Percentiles rank a stretch among this genome's conserved stretches.
These are phyloP conservation scores for Drosophila arawakana DNA, from an alignment of 1,140 invertebrate genomes.

Conservation along the genomic window DNA sequence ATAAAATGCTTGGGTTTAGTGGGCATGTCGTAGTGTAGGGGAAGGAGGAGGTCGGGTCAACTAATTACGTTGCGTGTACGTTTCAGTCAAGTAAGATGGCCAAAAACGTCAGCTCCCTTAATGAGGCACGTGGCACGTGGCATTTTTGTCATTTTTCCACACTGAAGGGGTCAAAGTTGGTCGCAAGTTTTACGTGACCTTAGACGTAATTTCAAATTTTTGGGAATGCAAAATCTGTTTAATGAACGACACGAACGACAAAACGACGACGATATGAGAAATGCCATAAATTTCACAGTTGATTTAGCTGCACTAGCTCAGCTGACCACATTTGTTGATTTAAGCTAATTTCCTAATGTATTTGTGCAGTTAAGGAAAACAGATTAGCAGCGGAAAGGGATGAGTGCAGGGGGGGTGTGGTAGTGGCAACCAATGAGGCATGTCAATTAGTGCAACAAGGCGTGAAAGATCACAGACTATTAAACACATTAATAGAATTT, in stretches of 20 bases:
- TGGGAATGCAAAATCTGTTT: constrained; percentile 73
- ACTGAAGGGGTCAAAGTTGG: constrained; percentile 63
- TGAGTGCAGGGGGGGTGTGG: no score
- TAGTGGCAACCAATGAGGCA: constrained; percentile 55
- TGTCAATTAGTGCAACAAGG: constrained; percentile 77
- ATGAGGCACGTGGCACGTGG: constrained; percentile 78
- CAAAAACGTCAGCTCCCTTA: constrained; percentile 35
- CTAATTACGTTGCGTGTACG: constrained; percentile 42
- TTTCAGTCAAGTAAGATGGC: not conserved
- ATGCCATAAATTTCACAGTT: constrained; percentile 75
- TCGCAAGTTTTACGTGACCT: constrained; percentile 67
- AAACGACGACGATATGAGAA: not conserved
- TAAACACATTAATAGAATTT: constrained; percentile 35
- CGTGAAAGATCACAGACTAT: constrained; percentile 61
- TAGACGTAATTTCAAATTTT: constrained; percentile 50
- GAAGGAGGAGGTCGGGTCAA: not conserved
- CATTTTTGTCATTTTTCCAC: constrained; percentile 77
- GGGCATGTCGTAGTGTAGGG: not conserved
- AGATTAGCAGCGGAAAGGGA: constrained; percentile 25
- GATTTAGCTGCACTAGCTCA: constrained; percentile 58
- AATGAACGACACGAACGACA: constrained; percentile 47
- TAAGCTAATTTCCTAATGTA: constrained; percentile 56
- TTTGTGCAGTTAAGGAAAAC: constrained; percentile 56
- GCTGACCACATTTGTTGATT: constrained; percentile 35
- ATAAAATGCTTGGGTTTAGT: not conserved